Evolutionary conservation across 1,140 invertebrate species (phyloP), one percentile per base, ranked within the genome.

Genomic region (Caerostris darwini): DNA sequence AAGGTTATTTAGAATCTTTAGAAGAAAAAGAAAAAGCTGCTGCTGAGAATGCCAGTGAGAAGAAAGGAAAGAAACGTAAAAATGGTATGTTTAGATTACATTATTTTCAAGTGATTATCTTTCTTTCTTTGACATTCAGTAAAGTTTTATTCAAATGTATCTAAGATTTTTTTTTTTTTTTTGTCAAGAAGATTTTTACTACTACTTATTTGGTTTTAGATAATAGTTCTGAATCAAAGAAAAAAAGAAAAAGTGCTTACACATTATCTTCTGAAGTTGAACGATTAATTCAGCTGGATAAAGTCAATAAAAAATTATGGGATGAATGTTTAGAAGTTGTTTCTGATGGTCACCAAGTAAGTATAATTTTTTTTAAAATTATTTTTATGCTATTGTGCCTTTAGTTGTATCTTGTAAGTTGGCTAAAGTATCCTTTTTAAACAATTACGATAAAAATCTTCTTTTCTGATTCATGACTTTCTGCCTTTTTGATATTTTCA

Each of bases 1-100:
- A 98, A 81, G 97, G 97, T n/a, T 98, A 98, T 95, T 95, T 97
- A 50, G 97, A 98, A 96, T 97, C 97, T 3, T 96, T 97, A 95
- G 96, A 97, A 94, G 95, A 96, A 64, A 95, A 95, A 92, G 94
- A 95, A 58, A 95, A 95, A 17, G 83, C 87, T 90, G 64, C 19
- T 34, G 53, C 96, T 95, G 92, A 95, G 95, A 77, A 57, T n/a
- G 8, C 57, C 12, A 71, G 3, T 8, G 95, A 94, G 94, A 96
- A 94, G 90, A 94, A 90, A 82, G 77, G 56, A 17, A 91, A 91
- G 58, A 91, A 64, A 64, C 12, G 86, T 50, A n/a, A 67, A 8
- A 88, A 88, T 54, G 83, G 83, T 85, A 85, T 57, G 14, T 85
- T 50, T 61, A 61, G 14, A 61, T 61, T 61, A 14, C 59, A 10